A percentile compares a stretch with the other conserved stretches of the same genome.
These are phyloP conservation scores for Urocitellus parryii DNA, from an alignment of 2,113 vertebrate species.

Conservation along the genomic window DNA sequence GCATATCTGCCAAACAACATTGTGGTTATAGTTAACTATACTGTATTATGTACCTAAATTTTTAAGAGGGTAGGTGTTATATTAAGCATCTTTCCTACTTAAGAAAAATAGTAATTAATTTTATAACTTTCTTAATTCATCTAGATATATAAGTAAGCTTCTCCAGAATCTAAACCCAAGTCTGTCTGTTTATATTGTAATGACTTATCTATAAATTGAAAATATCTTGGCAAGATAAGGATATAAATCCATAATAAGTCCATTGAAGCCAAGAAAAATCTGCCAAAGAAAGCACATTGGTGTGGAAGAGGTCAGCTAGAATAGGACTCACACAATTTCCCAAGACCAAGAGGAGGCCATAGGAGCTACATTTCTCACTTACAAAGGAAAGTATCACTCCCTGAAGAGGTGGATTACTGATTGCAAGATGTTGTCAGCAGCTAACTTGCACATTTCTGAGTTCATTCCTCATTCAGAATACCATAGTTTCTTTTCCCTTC, in stretches of 20 bases:
- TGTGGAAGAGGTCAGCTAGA: not conserved
- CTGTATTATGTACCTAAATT: not conserved
- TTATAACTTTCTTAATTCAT: conserved; percentile 1
- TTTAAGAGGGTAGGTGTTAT: not conserved
- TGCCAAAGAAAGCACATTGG: not conserved
- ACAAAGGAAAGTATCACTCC: not conserved
- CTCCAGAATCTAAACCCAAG: not conserved
- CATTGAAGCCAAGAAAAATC: not conserved
- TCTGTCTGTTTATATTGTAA: not conserved
- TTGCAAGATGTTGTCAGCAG: not conserved
- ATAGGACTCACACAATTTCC: not conserved
- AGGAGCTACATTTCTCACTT: not conserved
- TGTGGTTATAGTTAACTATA: not conserved
- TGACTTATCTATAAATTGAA: conserved; percentile 10
- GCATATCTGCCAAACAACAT: too few species aligned
- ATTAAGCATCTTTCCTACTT: not conserved
- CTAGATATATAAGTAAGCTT: not conserved
- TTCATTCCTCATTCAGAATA: not conserved
- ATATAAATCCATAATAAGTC: conserved; percentile 5
- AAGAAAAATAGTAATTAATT: not conserved
- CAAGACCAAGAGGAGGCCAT: not conserved
- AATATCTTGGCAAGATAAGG: conserved; percentile 18
- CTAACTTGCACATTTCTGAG: not conserved
- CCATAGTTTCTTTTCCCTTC: not conserved
- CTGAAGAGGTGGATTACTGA: not conserved